Percentiles rank a stretch among this genome's conserved stretches.
Conservation (phyloP, 2,797 vertebrate species). For the Lates japonicus region DNA sequence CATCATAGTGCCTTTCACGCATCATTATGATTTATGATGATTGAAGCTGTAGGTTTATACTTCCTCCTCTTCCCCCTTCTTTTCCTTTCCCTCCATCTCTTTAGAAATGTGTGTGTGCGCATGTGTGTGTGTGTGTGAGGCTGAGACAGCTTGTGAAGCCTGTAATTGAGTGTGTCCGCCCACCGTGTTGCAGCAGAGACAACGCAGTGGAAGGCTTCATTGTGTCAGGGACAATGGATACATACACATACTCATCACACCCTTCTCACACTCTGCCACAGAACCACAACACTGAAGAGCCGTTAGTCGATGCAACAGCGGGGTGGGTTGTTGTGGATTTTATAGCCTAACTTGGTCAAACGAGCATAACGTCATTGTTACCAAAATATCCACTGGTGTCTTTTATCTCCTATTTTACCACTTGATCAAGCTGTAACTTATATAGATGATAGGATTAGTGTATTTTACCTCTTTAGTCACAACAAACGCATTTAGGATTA, state of each 20-base stretch:
- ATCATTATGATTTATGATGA: background rate
- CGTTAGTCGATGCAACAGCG: slow-evolving; percentile 19
- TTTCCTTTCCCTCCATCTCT: slow-evolving; percentile 3
- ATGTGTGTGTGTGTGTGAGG: slow-evolving; percentile 23
- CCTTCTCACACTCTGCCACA: slow-evolving; percentile 22
- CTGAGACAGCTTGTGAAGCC: slow-evolving; percentile 73
- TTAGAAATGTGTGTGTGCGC: slow-evolving; percentile 16
- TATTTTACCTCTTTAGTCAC: slow-evolving; percentile 10
- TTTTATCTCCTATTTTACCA: background rate
- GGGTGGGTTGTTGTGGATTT: slow-evolving; percentile 15
- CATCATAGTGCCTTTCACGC: background rate
- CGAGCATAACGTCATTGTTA: background rate
- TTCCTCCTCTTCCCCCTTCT: slow-evolving; percentile 15
- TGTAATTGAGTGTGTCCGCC: slow-evolving; percentile 88
- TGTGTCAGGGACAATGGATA: slow-evolving; percentile 75
- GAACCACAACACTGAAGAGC: slow-evolving; percentile 26
- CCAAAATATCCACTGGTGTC: slow-evolving; percentile 19
- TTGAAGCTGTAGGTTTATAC: slow-evolving; percentile 13
- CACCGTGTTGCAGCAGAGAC: slow-evolving; percentile 78
- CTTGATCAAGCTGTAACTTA: background rate
- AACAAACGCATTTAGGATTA: background rate
- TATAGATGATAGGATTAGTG: background rate
- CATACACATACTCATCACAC: slow-evolving; percentile 55
- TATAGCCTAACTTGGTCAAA: slow-evolving; percentile 13
- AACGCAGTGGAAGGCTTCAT: slow-evolving; percentile 67